phyloP scores from a whole-genome alignment of 2,797 vertebrate species.

The Pangasius macronema region DNA sequence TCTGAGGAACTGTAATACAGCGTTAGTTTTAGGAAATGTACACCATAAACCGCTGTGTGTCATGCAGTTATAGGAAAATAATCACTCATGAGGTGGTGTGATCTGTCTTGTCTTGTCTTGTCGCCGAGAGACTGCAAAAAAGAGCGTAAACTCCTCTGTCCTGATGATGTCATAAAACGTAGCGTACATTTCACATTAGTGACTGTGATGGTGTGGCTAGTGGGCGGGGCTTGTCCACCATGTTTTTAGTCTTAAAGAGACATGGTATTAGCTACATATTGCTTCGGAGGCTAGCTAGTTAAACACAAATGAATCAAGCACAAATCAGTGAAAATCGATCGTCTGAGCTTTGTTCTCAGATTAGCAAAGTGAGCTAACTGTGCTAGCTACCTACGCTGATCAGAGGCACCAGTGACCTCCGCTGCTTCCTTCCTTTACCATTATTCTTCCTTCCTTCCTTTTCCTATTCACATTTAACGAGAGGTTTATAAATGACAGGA shows the following conservation, averaged over 20 bases:
- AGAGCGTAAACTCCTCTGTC: neutral
- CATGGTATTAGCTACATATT: neutral
- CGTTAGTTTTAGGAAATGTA: neutral
- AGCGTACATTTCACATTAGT: neutral
- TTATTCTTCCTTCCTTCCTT: too few species aligned
- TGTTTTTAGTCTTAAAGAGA: neutral
- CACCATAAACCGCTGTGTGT: neutral
- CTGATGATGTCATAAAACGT: neutral
- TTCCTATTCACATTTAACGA: neutral
- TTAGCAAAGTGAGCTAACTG: neutral
- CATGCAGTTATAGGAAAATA: neutral
- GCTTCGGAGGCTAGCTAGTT: neutral
- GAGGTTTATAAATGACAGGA: neutral
- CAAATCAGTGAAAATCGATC: neutral
- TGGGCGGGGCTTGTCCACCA: neutral
- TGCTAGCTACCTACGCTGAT: neutral
- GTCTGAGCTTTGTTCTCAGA: neutral
- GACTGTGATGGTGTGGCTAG: neutral
- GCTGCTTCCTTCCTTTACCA: neutral
- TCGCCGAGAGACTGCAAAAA: neutral
- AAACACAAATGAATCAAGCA: neutral
- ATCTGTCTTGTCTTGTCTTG: neutral
- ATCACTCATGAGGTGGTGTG: neutral
- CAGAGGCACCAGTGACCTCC: neutral
- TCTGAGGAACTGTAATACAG: neutral